These are phyloP conservation scores for Aphrophora alni DNA, from an alignment of 2,888 invertebrate genomes.

Conservation along the genomic window DNA sequence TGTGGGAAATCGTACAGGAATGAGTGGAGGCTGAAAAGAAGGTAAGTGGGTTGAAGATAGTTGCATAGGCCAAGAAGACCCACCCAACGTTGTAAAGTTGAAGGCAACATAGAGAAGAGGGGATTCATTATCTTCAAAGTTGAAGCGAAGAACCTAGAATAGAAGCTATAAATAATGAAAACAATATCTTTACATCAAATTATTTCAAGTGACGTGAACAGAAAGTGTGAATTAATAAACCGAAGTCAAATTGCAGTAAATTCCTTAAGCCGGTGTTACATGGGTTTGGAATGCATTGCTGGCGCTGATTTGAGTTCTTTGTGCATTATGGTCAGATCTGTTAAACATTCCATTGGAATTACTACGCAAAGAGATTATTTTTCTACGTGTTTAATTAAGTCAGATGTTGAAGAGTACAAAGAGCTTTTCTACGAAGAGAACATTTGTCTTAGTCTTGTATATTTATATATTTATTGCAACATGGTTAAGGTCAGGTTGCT, in stretches of 20 bases:
- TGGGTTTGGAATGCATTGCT: neutral
- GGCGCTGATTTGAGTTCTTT: neutral
- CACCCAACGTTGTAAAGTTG: neutral
- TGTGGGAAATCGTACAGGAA: neutral
- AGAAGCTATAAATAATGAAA: neutral
- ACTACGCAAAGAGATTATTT: neutral
- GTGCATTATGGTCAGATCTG: neutral
- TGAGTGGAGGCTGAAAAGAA: neutral
- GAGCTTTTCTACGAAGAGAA: neutral
- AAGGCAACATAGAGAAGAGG: neutral
- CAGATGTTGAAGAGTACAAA: neutral
- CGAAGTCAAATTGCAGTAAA: neutral
- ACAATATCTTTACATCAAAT: neutral
- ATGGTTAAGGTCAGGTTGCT: neutral
- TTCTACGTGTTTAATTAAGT: neutral
- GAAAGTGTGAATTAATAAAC: neutral
- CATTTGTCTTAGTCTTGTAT: slow-evolving; percentile 2
- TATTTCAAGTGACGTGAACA: neutral
- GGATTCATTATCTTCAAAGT: neutral
- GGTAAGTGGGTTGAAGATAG: neutral
- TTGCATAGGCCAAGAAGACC: neutral
- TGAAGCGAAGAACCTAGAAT: neutral
- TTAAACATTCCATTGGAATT: neutral
- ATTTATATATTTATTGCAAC: neutral
- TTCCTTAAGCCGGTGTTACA: neutral